Base-by-base conservation (phyloP, 2,888 invertebrate genomes). In the Acanthosepion esculentum region DNA sequence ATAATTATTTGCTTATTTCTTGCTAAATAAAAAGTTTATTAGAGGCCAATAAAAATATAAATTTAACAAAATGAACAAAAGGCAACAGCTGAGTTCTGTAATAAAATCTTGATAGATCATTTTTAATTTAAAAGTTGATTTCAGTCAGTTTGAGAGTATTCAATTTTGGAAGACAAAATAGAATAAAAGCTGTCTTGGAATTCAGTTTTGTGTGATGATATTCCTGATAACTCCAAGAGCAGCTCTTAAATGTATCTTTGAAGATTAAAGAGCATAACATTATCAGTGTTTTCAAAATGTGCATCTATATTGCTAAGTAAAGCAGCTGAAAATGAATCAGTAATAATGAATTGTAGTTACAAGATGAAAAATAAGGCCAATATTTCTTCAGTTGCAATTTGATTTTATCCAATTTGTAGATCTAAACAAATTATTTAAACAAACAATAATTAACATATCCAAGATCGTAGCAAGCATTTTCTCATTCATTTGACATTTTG, bases 51-150 rank as follows among this genome's bases (percentile, higher is more conserved):
- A 78, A 78, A 59, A 59, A 59, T 6, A 20, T 6, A 59, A 59
- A 59, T 23, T 20, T 23, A 23, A 78, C 4, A n/a, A n/a, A n/a
- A n/a, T 15, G 6, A 78, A 78, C 10, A 78, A n/a, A 78, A 78
- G 15, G 12, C 12, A 78, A 78, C 78, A 78, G 78, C 78, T 78
- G 78, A 78, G 78, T 78, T 78, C 78, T 78, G 78, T 78, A 78
- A 78, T n/a, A 78, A n/a, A 78, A 78, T 78, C n/a, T 78, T 78
- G 78, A 78, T 78, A 78, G n/a, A n/a, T n/a, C 18, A 78, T n/a
- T 78, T 78, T 78, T 78, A 78, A 78, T 59, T 5, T 20, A 59
- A 23, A 59, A 59, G 23, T 59, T 59, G 59, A 23, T 23, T 59
- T 55, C 55, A 55, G 20, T 55, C 50, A 53, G 55, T 59, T 59